Base-by-base conservation (phyloP, 1,140 invertebrate species). In the Cotesia typhae region DNA sequence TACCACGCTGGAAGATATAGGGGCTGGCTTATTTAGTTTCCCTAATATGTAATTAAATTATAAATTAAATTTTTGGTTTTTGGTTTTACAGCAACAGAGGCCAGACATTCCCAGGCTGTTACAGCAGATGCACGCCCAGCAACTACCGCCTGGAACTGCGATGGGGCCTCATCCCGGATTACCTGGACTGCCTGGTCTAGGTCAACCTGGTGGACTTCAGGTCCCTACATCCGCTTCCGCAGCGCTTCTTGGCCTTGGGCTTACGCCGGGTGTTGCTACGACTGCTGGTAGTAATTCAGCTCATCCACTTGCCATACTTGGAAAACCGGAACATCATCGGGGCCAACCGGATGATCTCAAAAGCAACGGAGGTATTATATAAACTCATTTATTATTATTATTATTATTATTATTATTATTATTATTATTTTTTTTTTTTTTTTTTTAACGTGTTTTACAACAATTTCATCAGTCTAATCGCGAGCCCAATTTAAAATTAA, bases 91-190 rank as follows among this genome's bases (percentile, higher is more conserved):
- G 92, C 92, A 93, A 91, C 92, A 93, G 84, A 89, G 93, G 80
- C 91, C 92, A 47, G 93, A 94, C 81, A 82, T 94, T 66, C 93
- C 92, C 1, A 89, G 93, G 82, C 80, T 94, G 76, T 83, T 94
- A 83, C 94, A 96, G 85, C 95, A 96, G 88, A 96, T 97, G 94
- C 95, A 97, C 80, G 94, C 95, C 5, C 92, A 95, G 81, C 94
- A 96, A 84, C 80, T 96, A 73, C 94, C 94, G 20, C 87, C 88
- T 3, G 92, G 93, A 76, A 92, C 93, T 2, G 89, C 89, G 4
- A 94, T 95, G 79, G 92, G 87, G 41, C 87, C 87, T 4, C 88
- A 88, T 76, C 82, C 91, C 79, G 88, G 88, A 12, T 73, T 88
- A 75, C 77, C 88, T 67, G 83, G 87, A 3, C 74, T 87, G 5